These are phyloP conservation scores for Gobio occitaniae DNA, from an alignment of 2,797 vertebrate species.

Conservation along the genomic window DNA sequence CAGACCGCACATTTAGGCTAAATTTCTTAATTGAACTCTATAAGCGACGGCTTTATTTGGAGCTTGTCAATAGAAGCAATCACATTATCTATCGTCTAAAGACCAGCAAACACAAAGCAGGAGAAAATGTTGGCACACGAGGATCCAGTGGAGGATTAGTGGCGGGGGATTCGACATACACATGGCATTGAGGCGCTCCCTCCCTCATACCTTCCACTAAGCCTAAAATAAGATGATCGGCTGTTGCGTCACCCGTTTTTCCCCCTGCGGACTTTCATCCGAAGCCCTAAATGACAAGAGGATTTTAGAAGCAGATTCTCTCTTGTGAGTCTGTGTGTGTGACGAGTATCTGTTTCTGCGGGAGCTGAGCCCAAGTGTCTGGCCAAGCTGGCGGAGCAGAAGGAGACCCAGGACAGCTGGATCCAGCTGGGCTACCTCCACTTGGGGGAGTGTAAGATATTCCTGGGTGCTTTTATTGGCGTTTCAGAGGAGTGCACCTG, in stretches of 20 bases:
- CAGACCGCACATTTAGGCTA: background rate
- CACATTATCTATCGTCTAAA: background rate
- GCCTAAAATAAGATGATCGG: conserved; percentile 30
- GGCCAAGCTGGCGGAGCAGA: conserved; percentile 36
- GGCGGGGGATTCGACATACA: background rate
- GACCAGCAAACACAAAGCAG: background rate
- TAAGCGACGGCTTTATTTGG: background rate
- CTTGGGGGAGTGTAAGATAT: conserved; percentile 32
- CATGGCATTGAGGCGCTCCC: background rate
- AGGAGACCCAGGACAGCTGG: conserved; percentile 24
- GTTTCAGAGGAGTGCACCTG: background rate
- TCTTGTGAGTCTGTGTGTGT: background rate
- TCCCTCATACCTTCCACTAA: conserved; percentile 16
- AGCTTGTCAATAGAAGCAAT: background rate
- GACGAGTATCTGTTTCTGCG: conserved; percentile 7
- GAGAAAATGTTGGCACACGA: background rate
- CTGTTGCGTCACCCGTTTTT: conserved; percentile 21
- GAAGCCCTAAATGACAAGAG: conserved; percentile 30
- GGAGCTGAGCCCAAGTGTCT: background rate
- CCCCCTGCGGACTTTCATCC: background rate
- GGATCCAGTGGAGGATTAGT: conserved; percentile 32
- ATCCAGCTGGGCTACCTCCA: conserved; percentile 37
- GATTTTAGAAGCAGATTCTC: conserved; percentile 42
- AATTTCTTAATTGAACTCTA: background rate
- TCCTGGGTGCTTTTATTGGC: background rate